Evolutionary conservation across 2,888 invertebrate genomes (phyloP).

Genomic region (Phanerotoma sp.): DNA sequence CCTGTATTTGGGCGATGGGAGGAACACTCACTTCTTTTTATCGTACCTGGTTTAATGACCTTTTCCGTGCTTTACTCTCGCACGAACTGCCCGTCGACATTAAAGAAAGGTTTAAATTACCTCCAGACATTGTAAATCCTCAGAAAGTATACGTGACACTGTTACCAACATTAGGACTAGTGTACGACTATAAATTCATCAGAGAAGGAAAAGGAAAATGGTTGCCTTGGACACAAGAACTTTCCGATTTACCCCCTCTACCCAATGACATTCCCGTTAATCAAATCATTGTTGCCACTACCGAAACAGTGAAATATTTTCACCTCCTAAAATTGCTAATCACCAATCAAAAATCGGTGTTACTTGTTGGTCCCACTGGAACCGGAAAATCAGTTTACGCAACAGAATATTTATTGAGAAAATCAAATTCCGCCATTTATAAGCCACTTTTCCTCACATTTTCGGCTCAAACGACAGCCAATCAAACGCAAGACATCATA

Average conservation of each 20-base stretch:
- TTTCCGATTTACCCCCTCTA: constrained; percentile 72
- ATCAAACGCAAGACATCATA: constrained; percentile 92
- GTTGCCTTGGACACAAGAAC: constrained; percentile 87
- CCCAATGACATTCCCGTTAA: constrained; percentile 88
- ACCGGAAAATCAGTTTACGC: constrained; percentile 94
- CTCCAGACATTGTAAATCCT: constrained; percentile 58
- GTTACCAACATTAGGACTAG: constrained; percentile 76
- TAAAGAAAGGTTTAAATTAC: constrained; percentile 58
- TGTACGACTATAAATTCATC: constrained; percentile 87
- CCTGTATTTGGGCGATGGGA: constrained; percentile 90
- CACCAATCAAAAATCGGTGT: constrained; percentile 76
- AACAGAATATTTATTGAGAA: constrained; percentile 80
- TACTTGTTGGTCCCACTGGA: constrained; percentile 91
- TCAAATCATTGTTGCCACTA: constrained; percentile 90
- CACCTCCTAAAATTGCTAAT: constrained; percentile 77
- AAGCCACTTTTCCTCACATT: constrained; percentile 88
- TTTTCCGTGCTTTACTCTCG: constrained; percentile 74
- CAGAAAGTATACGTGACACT: constrained; percentile 77
- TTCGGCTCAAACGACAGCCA: constrained; percentile 92
- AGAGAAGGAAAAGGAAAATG: constrained; percentile 92
- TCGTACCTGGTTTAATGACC: constrained; percentile 72
- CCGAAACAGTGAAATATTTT: constrained; percentile 84
- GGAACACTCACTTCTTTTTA: constrained; percentile 75
- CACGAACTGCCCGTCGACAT: constrained; percentile 76
- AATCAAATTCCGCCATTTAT: constrained; percentile 74